Evolutionary conservation across 2,113 vertebrate genomes (phyloP).

Genomic region (Eudyptes chrysolophus): DNA sequence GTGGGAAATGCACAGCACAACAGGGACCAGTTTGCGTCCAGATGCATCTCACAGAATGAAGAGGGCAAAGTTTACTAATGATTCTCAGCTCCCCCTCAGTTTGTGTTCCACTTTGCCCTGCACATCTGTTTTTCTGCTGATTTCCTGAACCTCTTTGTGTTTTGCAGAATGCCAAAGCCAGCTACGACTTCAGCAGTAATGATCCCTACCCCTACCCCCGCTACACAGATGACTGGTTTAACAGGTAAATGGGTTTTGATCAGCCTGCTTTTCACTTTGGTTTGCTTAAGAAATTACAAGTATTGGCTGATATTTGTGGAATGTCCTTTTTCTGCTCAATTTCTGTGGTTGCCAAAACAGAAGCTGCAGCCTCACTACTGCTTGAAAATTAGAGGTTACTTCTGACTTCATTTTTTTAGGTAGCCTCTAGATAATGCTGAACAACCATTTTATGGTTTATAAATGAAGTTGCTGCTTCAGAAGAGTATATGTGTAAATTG

Average conservation of each 20-base stretch:
- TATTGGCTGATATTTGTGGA: not conserved
- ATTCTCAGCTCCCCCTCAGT: not conserved
- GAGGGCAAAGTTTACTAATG: not conserved
- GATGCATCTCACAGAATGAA: not conserved
- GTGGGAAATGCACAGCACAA: not conserved
- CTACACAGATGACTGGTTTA: conserved; percentile 99
- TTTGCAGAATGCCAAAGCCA: conserved; percentile 97
- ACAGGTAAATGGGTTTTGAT: conserved; percentile 84
- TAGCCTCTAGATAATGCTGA: not conserved
- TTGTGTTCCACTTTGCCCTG: not conserved
- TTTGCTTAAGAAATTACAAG: not conserved
- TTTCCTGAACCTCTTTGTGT: conserved; percentile 41
- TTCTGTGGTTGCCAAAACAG: not conserved
- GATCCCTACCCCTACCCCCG: conserved; percentile 96
- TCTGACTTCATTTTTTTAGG: not conserved
- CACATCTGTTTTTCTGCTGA: not conserved
- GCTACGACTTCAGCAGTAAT: conserved; percentile 99
- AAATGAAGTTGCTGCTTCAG: not conserved
- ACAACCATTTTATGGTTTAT: not conserved
- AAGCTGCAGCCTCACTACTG: not conserved
- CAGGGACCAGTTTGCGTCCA: not conserved
- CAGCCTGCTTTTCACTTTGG: not conserved
- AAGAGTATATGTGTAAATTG: not conserved
- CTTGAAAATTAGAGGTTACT: not conserved
- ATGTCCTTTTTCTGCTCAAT: not conserved